These are phyloP conservation scores for Limenitis camilla DNA, from an alignment of 2,888 invertebrate species.

Conservation along the genomic window DNA sequence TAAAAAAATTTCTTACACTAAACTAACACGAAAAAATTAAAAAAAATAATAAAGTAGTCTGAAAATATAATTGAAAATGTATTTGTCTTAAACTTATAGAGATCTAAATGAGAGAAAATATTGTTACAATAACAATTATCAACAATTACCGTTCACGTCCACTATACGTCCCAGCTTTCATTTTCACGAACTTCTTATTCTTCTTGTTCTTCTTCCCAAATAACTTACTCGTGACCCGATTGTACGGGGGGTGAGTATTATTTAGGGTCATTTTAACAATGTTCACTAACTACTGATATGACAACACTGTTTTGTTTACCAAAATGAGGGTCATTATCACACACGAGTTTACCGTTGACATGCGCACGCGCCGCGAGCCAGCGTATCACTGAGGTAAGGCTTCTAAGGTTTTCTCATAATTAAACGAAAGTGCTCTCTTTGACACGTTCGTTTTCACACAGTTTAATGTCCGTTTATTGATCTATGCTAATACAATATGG, in stretches of 20 bases:
- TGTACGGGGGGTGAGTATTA: constrained; percentile 48
- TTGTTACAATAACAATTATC: neutral
- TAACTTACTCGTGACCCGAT: constrained; percentile 52
- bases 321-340: constrained; percentile 26
- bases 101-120: neutral
- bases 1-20: no score
- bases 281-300: constrained; percentile 14
- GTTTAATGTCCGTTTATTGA: constrained; percentile 37
- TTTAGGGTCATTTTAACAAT: constrained; percentile 49
- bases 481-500: constrained; percentile 13
- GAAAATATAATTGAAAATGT: no score
- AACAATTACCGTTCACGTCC: constrained; percentile 57
- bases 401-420: constrained; percentile 45
- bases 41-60: no score
- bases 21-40: no score
- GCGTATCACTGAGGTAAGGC: constrained; percentile 48
- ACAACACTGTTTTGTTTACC: constrained; percentile 24
- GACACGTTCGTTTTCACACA: constrained; percentile 34
- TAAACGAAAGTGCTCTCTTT: constrained; percentile 54
- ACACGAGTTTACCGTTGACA: constrained; percentile 14
- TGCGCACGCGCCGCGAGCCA: constrained; percentile 43
- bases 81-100: no score
- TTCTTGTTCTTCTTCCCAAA: constrained; percentile 66
- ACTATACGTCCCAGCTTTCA: constrained; percentile 53
- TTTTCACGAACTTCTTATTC: constrained; percentile 50